These are phyloP conservation scores for Macrochelys suwanniensis DNA, from an alignment of 2,797 vertebrate genomes.

Conservation along the genomic window DNA sequence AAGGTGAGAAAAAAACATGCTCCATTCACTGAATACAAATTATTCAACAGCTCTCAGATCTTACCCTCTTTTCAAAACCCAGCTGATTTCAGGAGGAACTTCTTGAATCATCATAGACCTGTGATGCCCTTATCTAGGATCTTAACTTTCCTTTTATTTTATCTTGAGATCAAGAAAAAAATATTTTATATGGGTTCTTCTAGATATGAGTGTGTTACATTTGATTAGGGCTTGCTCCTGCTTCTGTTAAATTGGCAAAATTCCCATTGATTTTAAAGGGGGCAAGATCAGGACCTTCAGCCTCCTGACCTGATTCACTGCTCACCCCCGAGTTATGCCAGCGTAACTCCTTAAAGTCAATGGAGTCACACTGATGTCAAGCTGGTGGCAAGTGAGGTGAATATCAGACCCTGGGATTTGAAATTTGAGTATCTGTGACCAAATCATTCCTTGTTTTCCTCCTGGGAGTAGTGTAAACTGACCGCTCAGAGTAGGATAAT, in stretches of 20 bases:
- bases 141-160: background rate
- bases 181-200: background rate
- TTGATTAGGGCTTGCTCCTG: background rate
- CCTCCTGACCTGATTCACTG: background rate
- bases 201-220: background rate
- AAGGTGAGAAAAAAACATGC: background rate
- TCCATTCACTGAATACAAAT: conserved; percentile 29
- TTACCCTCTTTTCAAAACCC: background rate
- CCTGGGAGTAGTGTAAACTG: background rate
- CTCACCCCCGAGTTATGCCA: background rate
- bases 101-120: background rate
- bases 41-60: conserved; percentile 21
- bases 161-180: background rate
- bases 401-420: background rate
- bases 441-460: background rate
- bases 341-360: background rate
- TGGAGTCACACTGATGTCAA: background rate
- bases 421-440: background rate
- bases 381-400: background rate
- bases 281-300: background rate
- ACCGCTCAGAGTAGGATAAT: no score
- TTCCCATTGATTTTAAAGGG: background rate
- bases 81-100: background rate
- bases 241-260: background rate
- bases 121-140: background rate